A percentile compares a stretch with the other conserved stretches of the same genome.
phyloP scores from a whole-genome alignment of 2,113 vertebrate genomes.

The Albula glossodonta region DNA sequence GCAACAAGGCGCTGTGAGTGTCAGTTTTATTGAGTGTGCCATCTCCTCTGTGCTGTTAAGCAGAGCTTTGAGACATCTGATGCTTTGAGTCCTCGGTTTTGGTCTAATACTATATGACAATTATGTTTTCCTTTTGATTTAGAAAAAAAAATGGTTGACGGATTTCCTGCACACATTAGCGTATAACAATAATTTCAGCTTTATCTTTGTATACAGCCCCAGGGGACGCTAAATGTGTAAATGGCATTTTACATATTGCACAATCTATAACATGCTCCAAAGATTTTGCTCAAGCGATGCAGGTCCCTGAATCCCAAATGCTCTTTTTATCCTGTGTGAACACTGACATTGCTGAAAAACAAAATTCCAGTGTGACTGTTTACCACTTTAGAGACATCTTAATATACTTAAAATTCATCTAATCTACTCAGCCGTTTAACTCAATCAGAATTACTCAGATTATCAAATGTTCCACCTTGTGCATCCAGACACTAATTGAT shows the following conservation, averaged over 20 bases:
- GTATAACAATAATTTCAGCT: conserved; percentile 64
- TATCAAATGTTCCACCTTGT: conserved; percentile 56
- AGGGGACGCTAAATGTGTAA: conserved; percentile 68
- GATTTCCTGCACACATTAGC: conserved; percentile 59
- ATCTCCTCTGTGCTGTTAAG: background rate
- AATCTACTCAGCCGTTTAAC: conserved; percentile 66
- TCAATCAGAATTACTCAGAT: conserved; percentile 68
- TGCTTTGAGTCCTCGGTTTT: background rate
- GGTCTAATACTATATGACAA: conserved; percentile 10
- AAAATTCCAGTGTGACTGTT: conserved; percentile 64
- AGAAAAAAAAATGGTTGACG: conserved; percentile 58
- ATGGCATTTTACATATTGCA: conserved; percentile 61
- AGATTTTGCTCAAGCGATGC: conserved; percentile 61
- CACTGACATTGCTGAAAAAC: conserved; percentile 59
- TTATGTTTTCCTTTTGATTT: background rate
- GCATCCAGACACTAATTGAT: conserved; percentile 60
- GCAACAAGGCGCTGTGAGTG: background rate
- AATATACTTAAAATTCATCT: conserved; percentile 61
- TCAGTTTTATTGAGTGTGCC: conserved; percentile 37
- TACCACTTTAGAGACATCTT: conserved; percentile 64
- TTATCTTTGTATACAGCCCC: conserved; percentile 62
- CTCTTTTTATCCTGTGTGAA: conserved; percentile 70
- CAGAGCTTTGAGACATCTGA: background rate
- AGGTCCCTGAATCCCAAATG: conserved; percentile 64
- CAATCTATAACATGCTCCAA: conserved; percentile 58